phyloP scores from a whole-genome alignment of 2,113 vertebrate genomes.

The Sander vitreus region DNA sequence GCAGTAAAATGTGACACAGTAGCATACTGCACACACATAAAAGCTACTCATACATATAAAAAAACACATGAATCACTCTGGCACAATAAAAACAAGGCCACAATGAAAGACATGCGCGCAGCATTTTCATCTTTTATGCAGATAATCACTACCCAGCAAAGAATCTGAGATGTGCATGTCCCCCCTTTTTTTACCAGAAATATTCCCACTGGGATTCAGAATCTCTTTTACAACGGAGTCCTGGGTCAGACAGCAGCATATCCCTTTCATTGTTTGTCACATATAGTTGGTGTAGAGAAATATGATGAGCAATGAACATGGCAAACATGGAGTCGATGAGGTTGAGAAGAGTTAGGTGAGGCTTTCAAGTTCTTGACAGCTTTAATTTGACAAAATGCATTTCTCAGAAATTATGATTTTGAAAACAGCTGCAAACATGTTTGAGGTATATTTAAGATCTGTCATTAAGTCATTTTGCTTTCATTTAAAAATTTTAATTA shows the following conservation, averaged over 20 bases:
- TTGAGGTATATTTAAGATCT: too few relatives aligned
- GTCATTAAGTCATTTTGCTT: neutral
- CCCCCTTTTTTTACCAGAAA: too few relatives aligned
- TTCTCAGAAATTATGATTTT: neutral
- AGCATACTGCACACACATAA: neutral
- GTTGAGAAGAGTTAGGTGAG: neutral
- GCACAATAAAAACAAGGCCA: neutral
- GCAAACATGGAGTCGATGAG: neutral
- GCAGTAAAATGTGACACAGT: too few relatives aligned
- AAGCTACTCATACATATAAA: neutral
- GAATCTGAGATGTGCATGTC: neutral
- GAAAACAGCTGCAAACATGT: neutral
- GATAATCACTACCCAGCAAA: neutral
- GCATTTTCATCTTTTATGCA: neutral
- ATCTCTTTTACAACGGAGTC: too few relatives aligned
- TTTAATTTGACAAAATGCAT: neutral
- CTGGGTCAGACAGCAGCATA: too few relatives aligned
- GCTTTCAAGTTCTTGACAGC: neutral
- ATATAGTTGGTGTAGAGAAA: too few relatives aligned
- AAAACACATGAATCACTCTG: neutral
- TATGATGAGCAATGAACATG: neutral
- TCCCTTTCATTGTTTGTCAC: neutral
- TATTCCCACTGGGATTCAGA: too few relatives aligned
- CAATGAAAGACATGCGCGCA: neutral
- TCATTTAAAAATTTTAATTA: neutral